Conservation (phyloP, 2,888 invertebrate genomes). For the Cephus runcator region DNA sequence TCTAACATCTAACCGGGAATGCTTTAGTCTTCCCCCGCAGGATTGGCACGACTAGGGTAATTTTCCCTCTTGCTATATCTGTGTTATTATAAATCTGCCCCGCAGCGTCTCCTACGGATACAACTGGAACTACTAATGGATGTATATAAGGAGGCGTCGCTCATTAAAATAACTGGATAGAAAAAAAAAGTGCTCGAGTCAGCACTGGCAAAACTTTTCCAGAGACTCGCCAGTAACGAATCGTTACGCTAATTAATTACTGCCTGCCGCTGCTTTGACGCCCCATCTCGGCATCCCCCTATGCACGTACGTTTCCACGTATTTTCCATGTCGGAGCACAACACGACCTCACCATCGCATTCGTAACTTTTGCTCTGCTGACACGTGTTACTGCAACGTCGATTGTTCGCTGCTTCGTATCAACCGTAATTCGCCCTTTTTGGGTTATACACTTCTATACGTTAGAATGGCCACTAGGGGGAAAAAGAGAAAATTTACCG, state of each 20-base stretch:
- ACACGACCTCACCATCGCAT: not conserved
- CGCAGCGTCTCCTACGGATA: not conserved
- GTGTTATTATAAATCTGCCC: not conserved
- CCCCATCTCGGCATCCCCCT: not conserved
- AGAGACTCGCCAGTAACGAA: slow-evolving; percentile 39
- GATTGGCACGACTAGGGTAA: not conserved
- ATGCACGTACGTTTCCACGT: not conserved
- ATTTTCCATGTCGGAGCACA: not conserved
- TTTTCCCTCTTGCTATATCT: not conserved
- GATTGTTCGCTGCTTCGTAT: not conserved
- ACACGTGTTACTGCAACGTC: not conserved
- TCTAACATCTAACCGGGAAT: not conserved
- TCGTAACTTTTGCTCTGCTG: not conserved
- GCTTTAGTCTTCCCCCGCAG: not conserved
- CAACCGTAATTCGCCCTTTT: not conserved
- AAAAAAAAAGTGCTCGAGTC: slow-evolving; percentile 29
- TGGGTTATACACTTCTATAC: not conserved
- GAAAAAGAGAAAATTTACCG: too few relatives aligned
- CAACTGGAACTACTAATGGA: not conserved
- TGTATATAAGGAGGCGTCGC: slow-evolving; percentile 26
- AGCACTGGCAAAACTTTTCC: slow-evolving; percentile 27
- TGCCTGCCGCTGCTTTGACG: slow-evolving; percentile 9
- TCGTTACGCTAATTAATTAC: slow-evolving; percentile 56
- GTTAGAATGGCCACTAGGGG: not conserved
- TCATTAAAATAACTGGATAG: slow-evolving; percentile 49